A percentile compares a stretch with the other conserved stretches of the same genome.
Evolutionary conservation across 64 coral and sea anemone genomes (phyloP).

Genomic region (Astreopora myriophthalma): DNA sequence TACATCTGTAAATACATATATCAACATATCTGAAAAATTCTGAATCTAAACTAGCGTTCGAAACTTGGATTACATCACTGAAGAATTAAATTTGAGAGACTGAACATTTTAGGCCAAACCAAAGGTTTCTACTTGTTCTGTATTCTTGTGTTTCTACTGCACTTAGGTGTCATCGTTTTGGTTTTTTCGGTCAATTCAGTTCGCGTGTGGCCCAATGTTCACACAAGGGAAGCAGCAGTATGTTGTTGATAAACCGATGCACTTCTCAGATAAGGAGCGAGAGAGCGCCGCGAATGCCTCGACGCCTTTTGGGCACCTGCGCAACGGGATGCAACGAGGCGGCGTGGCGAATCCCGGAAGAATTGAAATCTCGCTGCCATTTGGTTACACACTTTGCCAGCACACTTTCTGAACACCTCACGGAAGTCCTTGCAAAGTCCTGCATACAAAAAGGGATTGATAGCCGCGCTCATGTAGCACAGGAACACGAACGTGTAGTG

Average conservation of each 20-base stretch:
- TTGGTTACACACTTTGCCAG: background rate
- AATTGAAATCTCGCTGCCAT: background rate
- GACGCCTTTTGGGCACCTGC: background rate
- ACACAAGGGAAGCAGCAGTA: conserved; percentile 4
- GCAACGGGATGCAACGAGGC: background rate
- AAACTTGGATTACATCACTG: too few species aligned
- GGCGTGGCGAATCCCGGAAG: background rate
- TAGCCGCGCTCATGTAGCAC: conserved; percentile 65
- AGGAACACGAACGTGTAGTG: conserved; percentile 65
- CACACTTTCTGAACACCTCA: conserved; percentile 33
- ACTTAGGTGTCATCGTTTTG: too few species aligned
- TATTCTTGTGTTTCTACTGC: too few species aligned
- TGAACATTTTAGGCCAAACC: too few species aligned
- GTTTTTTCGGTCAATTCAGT: background rate
- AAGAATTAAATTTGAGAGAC: too few species aligned
- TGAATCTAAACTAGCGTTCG: too few species aligned
- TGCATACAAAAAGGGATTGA: conserved; percentile 85
- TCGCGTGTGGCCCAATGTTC: background rate
- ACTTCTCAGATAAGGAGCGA: background rate
- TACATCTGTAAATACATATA: too few species aligned
- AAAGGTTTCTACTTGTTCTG: too few species aligned
- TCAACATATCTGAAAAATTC: too few species aligned
- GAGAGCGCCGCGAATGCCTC: background rate
- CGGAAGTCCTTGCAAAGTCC: conserved; percentile 86
- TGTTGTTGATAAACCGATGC: conserved; percentile 4